phyloP scores from a whole-genome alignment of 1,140 invertebrate species.

The Campoletis sonorensis region DNA sequence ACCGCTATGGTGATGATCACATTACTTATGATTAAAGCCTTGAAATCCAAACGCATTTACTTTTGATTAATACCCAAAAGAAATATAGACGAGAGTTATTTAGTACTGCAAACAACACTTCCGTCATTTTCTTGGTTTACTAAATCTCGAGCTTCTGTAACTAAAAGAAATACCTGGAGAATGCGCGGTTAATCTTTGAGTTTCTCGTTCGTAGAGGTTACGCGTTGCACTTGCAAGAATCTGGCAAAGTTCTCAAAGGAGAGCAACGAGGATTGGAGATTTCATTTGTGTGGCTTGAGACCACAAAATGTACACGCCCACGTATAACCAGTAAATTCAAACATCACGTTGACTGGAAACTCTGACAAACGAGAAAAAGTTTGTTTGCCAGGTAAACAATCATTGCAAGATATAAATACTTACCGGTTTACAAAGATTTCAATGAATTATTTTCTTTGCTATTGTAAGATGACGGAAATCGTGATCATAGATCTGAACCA shows the following conservation, averaged over 20 bases:
- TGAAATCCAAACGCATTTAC: no score
- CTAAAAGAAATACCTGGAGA: not conserved
- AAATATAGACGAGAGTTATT: not conserved
- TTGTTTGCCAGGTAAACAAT: not conserved
- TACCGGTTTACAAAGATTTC: no score
- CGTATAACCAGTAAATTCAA: not conserved
- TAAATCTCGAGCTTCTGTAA: not conserved
- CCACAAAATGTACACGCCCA: not conserved
- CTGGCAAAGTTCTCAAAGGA: slow-evolving; percentile 3
- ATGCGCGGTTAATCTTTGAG: not conserved
- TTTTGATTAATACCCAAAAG: not conserved
- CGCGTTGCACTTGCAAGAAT: slow-evolving; percentile 1
- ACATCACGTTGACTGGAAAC: not conserved
- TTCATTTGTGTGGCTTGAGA: not conserved
- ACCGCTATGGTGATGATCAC: no score
- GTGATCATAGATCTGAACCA: no score
- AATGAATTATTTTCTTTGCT: no score
- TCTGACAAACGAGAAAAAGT: not conserved
- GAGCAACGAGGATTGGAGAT: not conserved
- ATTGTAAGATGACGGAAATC: no score
- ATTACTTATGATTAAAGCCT: no score
- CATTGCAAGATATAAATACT: no score
- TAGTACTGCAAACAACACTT: not conserved
- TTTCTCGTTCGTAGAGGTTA: not conserved
- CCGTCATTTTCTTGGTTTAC: not conserved